Conservation (phyloP, 2,888 invertebrate species). For the Pseudoips prasinana region DNA sequence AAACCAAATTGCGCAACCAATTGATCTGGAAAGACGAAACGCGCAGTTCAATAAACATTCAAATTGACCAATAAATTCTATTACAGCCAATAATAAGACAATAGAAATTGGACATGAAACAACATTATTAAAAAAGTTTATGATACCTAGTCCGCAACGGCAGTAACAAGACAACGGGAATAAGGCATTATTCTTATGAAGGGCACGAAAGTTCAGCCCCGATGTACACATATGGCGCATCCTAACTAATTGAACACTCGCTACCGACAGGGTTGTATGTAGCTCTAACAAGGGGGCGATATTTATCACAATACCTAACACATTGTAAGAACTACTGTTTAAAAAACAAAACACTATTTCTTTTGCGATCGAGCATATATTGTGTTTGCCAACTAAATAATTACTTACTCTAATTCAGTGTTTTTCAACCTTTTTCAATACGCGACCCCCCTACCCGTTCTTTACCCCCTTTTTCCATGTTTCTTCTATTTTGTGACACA, state of each 20-base stretch:
- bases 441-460: too few species aligned
- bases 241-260: slow-evolving; percentile 17
- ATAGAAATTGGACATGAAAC: slow-evolving; percentile 23
- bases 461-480: too few species aligned
- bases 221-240: slow-evolving; percentile 15
- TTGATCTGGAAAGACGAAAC: slow-evolving; percentile 26
- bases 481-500: too few species aligned
- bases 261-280: background rate
- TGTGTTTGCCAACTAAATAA: too few species aligned
- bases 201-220: slow-evolving; percentile 13
- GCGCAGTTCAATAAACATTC: slow-evolving; percentile 26
- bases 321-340: too few species aligned
- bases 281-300: too few species aligned
- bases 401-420: too few species aligned
- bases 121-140: slow-evolving; percentile 34
- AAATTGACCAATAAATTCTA: slow-evolving; percentile 27
- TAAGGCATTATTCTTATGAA: slow-evolving; percentile 12
- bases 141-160: slow-evolving; percentile 11
- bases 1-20: slow-evolving; percentile 26
- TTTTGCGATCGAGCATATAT: too few species aligned
- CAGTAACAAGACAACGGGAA: slow-evolving; percentile 8
- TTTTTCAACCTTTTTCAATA: too few species aligned
- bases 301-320: too few species aligned
- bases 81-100: slow-evolving; percentile 25
- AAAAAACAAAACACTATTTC: too few species aligned